phyloP scores from a whole-genome alignment of 2,113 vertebrate species.

The Nestor notabilis region DNA sequence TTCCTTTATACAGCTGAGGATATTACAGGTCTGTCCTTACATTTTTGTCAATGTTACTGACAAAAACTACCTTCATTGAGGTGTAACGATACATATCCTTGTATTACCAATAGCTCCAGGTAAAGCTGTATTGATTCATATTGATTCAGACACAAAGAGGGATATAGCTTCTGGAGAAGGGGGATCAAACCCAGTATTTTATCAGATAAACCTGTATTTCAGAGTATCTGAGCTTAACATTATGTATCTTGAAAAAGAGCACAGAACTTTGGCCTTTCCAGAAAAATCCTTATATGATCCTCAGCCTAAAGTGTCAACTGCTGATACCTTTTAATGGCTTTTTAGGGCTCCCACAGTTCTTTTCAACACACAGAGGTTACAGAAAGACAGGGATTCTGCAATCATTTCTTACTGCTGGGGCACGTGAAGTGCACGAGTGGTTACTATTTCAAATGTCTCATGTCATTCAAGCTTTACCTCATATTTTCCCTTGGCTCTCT shows the following conservation, averaged over 20 bases:
- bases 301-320: not conserved
- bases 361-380: not conserved
- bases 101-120: not conserved
- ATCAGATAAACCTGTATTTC: not conserved
- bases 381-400: not conserved
- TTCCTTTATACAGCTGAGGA: not conserved
- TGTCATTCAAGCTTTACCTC: not conserved
- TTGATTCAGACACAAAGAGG: not conserved
- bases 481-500: not conserved
- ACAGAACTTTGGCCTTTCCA: not conserved
- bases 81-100: not conserved
- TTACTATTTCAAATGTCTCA: not conserved
- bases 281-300: not conserved
- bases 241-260: not conserved
- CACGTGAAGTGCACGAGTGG: not conserved
- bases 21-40: not conserved
- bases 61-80: not conserved
- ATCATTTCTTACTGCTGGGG: not conserved
- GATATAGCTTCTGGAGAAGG: not conserved
- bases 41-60: not conserved
- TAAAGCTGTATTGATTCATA: not conserved
- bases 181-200: not conserved
- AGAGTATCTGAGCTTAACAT: not conserved
- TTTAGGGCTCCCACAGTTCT: not conserved
- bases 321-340: not conserved